A percentile compares a stretch with the other conserved stretches of the same genome.
phyloP scores from a whole-genome alignment of 2,888 invertebrate genomes.

The Creontiades dilutus region DNA sequence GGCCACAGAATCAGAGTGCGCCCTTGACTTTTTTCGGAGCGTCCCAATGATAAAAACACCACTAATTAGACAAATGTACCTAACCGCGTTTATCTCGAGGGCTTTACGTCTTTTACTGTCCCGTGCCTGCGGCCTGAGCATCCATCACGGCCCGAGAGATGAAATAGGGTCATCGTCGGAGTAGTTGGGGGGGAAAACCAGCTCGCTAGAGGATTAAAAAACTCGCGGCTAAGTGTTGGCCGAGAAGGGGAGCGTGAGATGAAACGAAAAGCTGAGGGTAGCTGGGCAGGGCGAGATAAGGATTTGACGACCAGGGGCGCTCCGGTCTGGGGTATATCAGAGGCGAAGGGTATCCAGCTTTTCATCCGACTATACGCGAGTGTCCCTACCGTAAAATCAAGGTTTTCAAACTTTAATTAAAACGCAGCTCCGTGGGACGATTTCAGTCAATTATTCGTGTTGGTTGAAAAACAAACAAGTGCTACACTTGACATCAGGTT shows the following conservation, averaged over 20 bases:
- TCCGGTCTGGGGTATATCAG: slow-evolving; percentile 6
- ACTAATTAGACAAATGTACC: slow-evolving; percentile 36
- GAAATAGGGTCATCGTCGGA: slow-evolving; percentile 13
- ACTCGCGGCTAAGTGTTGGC: slow-evolving; percentile 1
- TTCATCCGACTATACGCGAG: slow-evolving; percentile 12
- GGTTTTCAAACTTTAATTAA: slow-evolving; percentile 25
- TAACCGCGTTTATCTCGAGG: slow-evolving; percentile 10
- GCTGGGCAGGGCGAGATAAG: slow-evolving; percentile 10
- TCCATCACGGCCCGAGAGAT: slow-evolving; percentile 16
- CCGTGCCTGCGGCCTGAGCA: slow-evolving; percentile 22
- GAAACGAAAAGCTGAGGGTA: slow-evolving; percentile 39
- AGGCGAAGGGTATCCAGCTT: not conserved
- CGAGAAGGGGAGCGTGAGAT: slow-evolving; percentile 1
- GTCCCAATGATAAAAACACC: not conserved
- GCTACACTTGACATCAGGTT: no score
- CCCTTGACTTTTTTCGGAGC: not conserved
- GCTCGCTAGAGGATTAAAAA: slow-evolving; percentile 36
- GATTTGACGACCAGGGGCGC: slow-evolving; percentile 23
- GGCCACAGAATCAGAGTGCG: not conserved
- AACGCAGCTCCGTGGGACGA: not conserved
- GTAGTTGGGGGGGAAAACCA: not conserved
- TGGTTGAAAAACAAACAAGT: no score
- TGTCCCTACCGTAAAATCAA: not conserved
- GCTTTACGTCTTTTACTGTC: slow-evolving; percentile 28
- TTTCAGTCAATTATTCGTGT: no score